Percentiles rank a stretch among this genome's conserved stretches.
phyloP scores from a whole-genome alignment of 2,888 invertebrate species.

The Papilio gigon region DNA sequence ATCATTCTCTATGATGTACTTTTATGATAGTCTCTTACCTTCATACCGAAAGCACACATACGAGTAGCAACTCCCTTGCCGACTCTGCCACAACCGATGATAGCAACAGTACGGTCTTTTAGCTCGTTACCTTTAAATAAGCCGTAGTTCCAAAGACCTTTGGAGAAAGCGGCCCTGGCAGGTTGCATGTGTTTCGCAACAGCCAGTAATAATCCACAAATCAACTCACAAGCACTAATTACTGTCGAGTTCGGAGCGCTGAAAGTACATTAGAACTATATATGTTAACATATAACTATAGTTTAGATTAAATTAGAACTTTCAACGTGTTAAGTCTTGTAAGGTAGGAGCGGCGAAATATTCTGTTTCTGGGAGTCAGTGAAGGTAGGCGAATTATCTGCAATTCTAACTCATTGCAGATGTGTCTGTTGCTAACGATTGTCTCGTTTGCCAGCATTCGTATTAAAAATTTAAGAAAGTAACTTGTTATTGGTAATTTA shows the following conservation, averaged over 20 bases:
- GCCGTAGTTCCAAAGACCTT: neutral
- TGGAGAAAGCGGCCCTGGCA: neutral
- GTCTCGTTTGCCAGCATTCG: too few relatives aligned
- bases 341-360: too few relatives aligned
- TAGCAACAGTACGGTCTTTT: slow-evolving; percentile 13
- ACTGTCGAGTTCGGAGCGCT: neutral
- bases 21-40: neutral
- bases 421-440: too few relatives aligned
- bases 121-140: neutral
- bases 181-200: slow-evolving; percentile 9
- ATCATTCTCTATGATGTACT: neutral
- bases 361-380: too few relatives aligned
- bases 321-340: too few relatives aligned
- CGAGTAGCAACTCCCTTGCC: neutral
- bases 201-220: slow-evolving; percentile 2
- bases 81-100: slow-evolving; percentile 7
- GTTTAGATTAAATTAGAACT: too few relatives aligned
- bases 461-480: too few relatives aligned
- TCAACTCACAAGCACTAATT: slow-evolving; percentile 5
- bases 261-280: neutral
- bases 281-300: neutral
- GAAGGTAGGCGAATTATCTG: too few relatives aligned
- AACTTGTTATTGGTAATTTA: too few relatives aligned
- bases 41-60: neutral
- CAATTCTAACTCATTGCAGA: too few relatives aligned